Conservation (phyloP, 2,797 vertebrate species). For the Hemitrygon akajei region DNA sequence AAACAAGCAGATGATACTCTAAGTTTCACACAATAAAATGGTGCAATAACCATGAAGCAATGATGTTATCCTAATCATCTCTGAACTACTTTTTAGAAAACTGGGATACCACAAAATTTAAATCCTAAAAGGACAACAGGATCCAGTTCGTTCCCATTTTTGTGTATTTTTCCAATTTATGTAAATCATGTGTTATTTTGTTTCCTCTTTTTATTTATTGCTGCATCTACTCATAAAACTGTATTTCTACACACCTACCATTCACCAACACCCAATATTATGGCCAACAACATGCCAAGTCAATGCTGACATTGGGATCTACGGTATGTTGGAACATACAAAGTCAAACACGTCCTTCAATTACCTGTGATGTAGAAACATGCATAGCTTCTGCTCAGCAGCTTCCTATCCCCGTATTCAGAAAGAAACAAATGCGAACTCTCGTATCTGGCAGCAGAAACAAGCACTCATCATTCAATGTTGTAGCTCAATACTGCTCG, state of each 20-base stretch:
- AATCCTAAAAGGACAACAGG: not conserved
- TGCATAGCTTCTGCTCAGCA: not conserved
- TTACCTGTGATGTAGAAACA: not conserved
- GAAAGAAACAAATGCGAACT: too few species aligned
- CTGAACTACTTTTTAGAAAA: not conserved
- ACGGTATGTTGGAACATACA: not conserved
- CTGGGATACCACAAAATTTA: not conserved
- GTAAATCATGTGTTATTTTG: not conserved
- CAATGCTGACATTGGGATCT: not conserved
- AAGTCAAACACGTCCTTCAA: not conserved
- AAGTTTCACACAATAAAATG: conserved; percentile 6
- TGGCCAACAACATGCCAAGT: not conserved
- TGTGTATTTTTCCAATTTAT: not conserved
- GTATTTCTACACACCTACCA: too few species aligned
- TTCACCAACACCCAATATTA: not conserved
- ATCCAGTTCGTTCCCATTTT: not conserved
- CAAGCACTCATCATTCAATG: not conserved
- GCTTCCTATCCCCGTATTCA: not conserved
- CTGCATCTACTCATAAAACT: not conserved
- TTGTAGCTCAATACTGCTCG: not conserved
- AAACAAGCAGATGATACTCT: not conserved
- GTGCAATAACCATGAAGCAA: not conserved
- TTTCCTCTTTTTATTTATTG: not conserved
- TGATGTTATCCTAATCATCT: not conserved
- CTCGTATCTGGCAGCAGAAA: not conserved